These are phyloP conservation scores for Ia io DNA, from an alignment of 2,113 vertebrate species.

Conservation along the genomic window DNA sequence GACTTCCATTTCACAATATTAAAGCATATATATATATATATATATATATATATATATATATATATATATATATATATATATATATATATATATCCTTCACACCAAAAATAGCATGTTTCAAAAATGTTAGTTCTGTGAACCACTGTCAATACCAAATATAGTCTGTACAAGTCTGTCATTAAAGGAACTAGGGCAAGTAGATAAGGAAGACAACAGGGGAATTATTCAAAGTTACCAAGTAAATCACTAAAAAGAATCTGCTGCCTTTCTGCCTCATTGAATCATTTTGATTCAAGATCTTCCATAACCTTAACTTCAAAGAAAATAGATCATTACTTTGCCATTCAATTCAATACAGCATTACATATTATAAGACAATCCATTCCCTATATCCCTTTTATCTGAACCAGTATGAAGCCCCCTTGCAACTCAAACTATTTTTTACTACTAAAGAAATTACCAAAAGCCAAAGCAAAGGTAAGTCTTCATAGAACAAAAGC, in stretches of 20 bases:
- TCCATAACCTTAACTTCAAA: conserved; percentile 67
- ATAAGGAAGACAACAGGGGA: not conserved
- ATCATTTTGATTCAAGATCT: conserved; percentile 59
- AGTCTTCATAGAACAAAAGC: conserved; percentile 9
- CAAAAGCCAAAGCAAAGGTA: conserved; percentile 22
- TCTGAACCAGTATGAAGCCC: conserved; percentile 30
- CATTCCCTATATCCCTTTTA: conserved; percentile 51
- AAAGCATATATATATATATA: not conserved
- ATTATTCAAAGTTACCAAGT: conserved; percentile 54
- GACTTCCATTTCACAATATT: not conserved
- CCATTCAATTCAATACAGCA: conserved; percentile 62
- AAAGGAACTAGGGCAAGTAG: conserved; percentile 45
- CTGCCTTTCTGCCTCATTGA: conserved; percentile 48
- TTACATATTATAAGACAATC: conserved; percentile 61
- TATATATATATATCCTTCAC: not conserved
- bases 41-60: too few relatives aligned
- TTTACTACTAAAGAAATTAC: conserved; percentile 44
- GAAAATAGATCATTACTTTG: conserved; percentile 67
- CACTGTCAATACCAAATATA: not conserved
- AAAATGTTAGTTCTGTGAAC: conserved; percentile 13
- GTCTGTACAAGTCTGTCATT: not conserved
- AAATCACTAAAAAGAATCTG: conserved; percentile 60
- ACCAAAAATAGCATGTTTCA: conserved; percentile 30
- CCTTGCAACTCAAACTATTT: conserved; percentile 48
- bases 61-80: too few relatives aligned